phyloP scores from a whole-genome alignment of 2,113 vertebrate species.

The Pteropus alecto region DNA sequence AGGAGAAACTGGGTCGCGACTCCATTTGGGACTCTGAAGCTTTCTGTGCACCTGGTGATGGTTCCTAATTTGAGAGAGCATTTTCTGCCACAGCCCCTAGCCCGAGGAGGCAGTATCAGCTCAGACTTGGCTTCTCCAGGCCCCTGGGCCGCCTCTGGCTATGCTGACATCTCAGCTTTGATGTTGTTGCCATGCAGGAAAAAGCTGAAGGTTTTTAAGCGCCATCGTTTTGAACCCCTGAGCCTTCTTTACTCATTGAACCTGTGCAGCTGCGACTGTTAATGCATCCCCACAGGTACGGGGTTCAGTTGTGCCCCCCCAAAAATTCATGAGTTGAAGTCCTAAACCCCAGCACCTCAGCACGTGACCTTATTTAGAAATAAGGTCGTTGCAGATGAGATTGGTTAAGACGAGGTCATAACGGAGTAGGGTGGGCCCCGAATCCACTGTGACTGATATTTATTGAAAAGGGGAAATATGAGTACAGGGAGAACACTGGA shows the following conservation, averaged over 20 bases:
- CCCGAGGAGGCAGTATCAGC: background rate
- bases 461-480: background rate
- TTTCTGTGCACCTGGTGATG: fast-evolving
- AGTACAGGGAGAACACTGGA: background rate
- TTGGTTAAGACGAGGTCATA: background rate
- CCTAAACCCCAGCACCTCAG: background rate
- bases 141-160: background rate
- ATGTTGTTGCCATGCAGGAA: background rate
- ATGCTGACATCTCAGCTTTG: background rate
- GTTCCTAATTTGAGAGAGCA: background rate
- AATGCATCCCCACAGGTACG: no score
- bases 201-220: background rate
- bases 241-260: background rate
- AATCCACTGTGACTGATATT: background rate
- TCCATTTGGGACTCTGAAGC: background rate
- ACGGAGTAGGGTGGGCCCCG: background rate
- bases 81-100: background rate
- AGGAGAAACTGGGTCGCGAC: background rate
- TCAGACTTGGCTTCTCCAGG: background rate
- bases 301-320: background rate
- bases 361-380: background rate
- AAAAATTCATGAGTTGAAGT: background rate
- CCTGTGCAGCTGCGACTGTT: background rate
- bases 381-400: background rate
- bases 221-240: background rate